Evolutionary conservation across 2,888 invertebrate species (phyloP).

Genomic region (Onthophagus sagittarius): DNA sequence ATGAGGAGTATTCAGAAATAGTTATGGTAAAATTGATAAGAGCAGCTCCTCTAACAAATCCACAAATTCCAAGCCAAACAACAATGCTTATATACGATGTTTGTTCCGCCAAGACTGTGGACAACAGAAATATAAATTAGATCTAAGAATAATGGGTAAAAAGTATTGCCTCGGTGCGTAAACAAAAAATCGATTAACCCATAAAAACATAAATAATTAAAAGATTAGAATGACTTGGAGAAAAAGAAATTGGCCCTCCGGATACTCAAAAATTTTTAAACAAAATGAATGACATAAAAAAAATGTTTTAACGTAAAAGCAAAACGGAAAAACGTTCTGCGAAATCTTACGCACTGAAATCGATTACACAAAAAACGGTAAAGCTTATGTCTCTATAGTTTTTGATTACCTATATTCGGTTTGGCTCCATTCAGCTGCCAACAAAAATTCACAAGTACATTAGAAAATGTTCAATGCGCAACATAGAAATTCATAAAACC

Average conservation of each 20-base stretch:
- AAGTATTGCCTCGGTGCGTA: constrained; percentile 31
- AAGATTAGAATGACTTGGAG: constrained; percentile 25
- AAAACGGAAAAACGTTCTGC: not conserved
- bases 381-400: constrained; percentile 45
- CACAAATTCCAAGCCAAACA: constrained; percentile 69
- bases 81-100: constrained; percentile 65
- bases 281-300: constrained; percentile 17
- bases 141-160: constrained; percentile 21
- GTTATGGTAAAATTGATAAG: constrained; percentile 74
- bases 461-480: constrained; percentile 38
- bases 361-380: constrained; percentile 27
- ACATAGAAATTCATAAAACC: not conserved
- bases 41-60: constrained; percentile 75
- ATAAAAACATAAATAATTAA: constrained; percentile 20
- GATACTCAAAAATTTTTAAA: not conserved
- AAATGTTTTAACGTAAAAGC: constrained; percentile 21
- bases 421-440: constrained; percentile 48
- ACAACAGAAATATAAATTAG: constrained; percentile 33
- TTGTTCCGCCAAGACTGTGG: constrained; percentile 70
- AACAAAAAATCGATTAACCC: constrained; percentile 26
- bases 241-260: constrained; percentile 22
- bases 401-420: constrained; percentile 45
- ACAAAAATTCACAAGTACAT: constrained; percentile 48
- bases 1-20: constrained; percentile 70
- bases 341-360: constrained; percentile 8